These are phyloP conservation scores for Coptodon bakossiorum DNA, from an alignment of 2,113 vertebrate species.

Conservation along the genomic window DNA sequence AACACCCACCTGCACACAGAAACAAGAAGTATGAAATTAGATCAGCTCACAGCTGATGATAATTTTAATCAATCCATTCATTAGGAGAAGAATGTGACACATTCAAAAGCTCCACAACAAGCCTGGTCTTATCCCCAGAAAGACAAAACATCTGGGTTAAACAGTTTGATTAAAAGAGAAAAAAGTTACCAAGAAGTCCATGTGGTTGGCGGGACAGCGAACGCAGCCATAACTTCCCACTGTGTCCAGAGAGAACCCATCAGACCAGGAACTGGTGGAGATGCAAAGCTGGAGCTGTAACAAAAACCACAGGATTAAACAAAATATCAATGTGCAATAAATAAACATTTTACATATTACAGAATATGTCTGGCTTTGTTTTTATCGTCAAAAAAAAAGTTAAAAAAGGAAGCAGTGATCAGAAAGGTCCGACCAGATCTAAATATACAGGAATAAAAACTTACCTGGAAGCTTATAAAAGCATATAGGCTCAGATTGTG, in stretches of 20 bases:
- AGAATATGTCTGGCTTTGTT: background rate
- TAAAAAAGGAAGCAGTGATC: background rate
- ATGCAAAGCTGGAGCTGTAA: conserved; percentile 87
- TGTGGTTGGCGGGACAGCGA: conserved; percentile 79
- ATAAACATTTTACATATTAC: background rate
- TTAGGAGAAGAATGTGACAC: background rate
- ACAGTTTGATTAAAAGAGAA: background rate
- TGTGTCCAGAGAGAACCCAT: conserved; percentile 88
- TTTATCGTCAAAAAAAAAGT: background rate
- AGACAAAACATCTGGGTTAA: background rate
- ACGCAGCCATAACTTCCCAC: conserved; percentile 96
- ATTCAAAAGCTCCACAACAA: background rate
- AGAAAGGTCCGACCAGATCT: background rate
- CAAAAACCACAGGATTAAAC: background rate
- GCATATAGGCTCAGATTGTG: background rate
- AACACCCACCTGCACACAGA: conserved; percentile 80
- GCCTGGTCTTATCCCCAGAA: background rate
- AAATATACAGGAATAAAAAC: background rate
- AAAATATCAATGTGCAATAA: background rate
- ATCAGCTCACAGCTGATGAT: background rate
- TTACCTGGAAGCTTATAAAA: background rate
- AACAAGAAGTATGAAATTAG: background rate
- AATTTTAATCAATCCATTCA: background rate
- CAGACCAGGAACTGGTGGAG: conserved; percentile 91
- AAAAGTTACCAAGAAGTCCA: conserved; percentile 83